phyloP scores from a whole-genome alignment of 2,797 vertebrate species.

The Aselliscus stoliczkanus region DNA sequence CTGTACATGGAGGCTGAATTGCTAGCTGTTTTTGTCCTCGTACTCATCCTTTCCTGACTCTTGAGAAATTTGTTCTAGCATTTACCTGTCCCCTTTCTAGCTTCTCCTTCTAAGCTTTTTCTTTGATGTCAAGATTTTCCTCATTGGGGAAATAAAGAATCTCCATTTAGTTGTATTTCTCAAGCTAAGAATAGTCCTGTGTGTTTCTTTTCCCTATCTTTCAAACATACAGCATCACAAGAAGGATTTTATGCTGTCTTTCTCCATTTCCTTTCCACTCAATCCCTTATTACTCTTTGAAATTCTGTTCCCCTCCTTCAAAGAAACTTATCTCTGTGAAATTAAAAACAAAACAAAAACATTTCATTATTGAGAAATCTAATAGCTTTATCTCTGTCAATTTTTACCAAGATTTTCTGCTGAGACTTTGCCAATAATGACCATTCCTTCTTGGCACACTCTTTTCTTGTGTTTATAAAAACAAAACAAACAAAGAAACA shows the following conservation, averaged over 20 bases:
- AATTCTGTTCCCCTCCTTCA: constrained; percentile 28
- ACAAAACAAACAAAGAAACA: background rate
- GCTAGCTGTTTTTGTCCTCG: background rate
- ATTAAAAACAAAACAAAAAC: background rate
- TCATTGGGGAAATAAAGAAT: background rate
- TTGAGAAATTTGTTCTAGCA: background rate
- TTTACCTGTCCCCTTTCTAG: background rate
- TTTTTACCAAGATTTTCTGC: constrained; percentile 19
- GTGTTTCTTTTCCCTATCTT: background rate
- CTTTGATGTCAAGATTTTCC: background rate
- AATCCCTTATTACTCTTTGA: background rate
- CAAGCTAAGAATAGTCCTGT: background rate
- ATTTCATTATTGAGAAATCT: constrained; percentile 3
- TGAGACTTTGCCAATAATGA: background rate
- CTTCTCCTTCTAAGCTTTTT: background rate
- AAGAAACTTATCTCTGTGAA: background rate
- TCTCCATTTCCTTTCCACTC: background rate
- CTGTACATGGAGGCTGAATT: background rate
- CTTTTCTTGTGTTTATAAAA: background rate
- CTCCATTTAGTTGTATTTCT: background rate
- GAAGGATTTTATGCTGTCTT: background rate
- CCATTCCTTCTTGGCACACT: background rate
- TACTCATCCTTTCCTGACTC: background rate
- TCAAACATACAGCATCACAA: background rate
- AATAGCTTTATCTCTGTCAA: background rate